Evolutionary conservation across 2,797 vertebrate genomes (phyloP).

Genomic region (Gallinago nigripennis): DNA sequence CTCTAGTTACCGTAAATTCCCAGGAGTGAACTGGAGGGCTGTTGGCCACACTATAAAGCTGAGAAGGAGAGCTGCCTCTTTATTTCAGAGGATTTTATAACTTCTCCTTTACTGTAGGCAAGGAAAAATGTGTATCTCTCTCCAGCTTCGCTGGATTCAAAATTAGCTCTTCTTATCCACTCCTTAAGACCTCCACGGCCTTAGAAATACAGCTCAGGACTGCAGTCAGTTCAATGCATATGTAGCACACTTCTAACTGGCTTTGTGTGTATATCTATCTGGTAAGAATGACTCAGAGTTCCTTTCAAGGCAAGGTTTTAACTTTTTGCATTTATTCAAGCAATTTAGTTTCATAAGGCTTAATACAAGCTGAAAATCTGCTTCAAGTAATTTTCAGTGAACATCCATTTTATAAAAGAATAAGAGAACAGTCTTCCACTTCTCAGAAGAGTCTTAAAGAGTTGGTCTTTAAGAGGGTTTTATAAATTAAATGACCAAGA

Average conservation of each 20-base stretch:
- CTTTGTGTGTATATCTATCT: not conserved
- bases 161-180: not conserved
- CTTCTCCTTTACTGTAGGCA: not conserved
- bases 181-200: not conserved
- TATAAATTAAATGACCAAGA: not conserved
- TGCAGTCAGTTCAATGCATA: not conserved
- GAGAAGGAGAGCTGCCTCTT: not conserved
- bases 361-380: not conserved
- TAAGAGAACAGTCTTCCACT: not conserved
- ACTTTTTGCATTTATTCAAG: not conserved
- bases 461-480: not conserved
- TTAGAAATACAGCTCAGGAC: not conserved
- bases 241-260: not conserved
- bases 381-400: not conserved
- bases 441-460: not conserved
- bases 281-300: not conserved
- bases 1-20: not conserved
- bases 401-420: not conserved
- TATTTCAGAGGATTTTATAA: constrained; percentile 12
- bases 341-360: not conserved
- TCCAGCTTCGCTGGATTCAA: not conserved
- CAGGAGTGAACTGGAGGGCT: not conserved
- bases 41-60: not conserved
- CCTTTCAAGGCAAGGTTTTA: not conserved
- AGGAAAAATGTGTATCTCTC: not conserved